Base-by-base conservation (phyloP, 2,888 invertebrate species). In the Nomada lathburiana region DNA sequence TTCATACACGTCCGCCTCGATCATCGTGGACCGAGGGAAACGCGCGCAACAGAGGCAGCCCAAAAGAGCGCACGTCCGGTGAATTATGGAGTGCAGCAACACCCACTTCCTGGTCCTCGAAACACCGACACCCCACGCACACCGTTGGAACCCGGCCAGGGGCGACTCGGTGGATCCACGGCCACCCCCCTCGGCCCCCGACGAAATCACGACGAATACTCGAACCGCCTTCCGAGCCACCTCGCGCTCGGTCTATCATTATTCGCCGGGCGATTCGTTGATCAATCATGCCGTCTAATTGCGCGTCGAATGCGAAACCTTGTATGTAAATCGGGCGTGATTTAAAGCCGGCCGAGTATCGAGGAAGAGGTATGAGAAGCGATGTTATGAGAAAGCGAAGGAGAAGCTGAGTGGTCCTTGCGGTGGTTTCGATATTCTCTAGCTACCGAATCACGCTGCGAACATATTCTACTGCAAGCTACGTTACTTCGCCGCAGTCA, bases 81-180 rank as follows among this genome's bases (percentile, higher is more conserved):
- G 91, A 91, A 90, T 91, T 91, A 91, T 91, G 91, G 90, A 88
- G 87, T 82, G 88, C 88, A 74, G 89, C 84, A 89, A 89, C 90
- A 91, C 90, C 91, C 90, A 91, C 90, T 91, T 91, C 87, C 90
- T 88, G 89, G 86, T 88, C 89, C 86, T 83, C 88, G 87, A 91
- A 87, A 88, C 83, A 57, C 65, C 67, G 57, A 88, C 89, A 89
- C 88, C 89, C 89, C 88, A 89, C 88, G 87, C 86, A 84, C 86
- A 86, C 84, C 72, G 79, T 81, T 83, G 77, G 85, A 75, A 77
- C 84, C 84, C 60, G 7, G 80, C 80, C 77, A 77, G 80, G 64
- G 72, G 68, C 86, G 72, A 64, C 81, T 70, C 84, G 87, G 88
- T 88, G 84, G 79, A 84, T 87, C 85, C 82, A 42, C 65, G 26